These are phyloP conservation scores for Pseudanteris insignis DNA, from an alignment of 2,888 invertebrate species.

Conservation along the genomic window DNA sequence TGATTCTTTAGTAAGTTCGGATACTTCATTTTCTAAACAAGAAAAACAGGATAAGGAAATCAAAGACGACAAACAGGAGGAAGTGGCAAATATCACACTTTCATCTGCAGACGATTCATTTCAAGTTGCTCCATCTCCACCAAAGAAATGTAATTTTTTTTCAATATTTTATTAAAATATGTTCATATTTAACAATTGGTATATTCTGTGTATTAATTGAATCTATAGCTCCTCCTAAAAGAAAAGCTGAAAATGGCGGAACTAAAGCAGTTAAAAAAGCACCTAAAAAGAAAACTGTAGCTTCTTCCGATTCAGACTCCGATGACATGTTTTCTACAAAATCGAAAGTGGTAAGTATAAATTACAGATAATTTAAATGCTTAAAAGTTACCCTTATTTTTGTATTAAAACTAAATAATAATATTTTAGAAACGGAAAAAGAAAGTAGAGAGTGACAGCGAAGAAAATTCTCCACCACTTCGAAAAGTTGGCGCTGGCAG, in stretches of 20 bases:
- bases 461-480: slow-evolving; percentile 21
- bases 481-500: slow-evolving; percentile 17
- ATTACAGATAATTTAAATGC: no score
- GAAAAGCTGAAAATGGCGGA: slow-evolving; percentile 56
- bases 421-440: slow-evolving; percentile 36
- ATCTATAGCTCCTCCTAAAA: slow-evolving; percentile 40
- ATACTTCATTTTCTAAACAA: slow-evolving; percentile 19
- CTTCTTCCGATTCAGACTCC: slow-evolving; percentile 58
- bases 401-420: no score
- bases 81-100: neutral
- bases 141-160: slow-evolving; percentile 47
- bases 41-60: slow-evolving; percentile 22
- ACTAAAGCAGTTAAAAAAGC: slow-evolving; percentile 51
- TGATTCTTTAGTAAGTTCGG: slow-evolving; percentile 65
- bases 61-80: neutral
- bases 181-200: neutral
- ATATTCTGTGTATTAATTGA: neutral
- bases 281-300: slow-evolving; percentile 51
- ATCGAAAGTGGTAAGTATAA: slow-evolving; percentile 50
- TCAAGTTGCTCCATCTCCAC: slow-evolving; percentile 23
- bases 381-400: no score
- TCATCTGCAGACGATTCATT: slow-evolving; percentile 24
- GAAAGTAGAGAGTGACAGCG: slow-evolving; percentile 20
- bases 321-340: slow-evolving; percentile 55
- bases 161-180: slow-evolving; percentile 11